Base-by-base conservation (phyloP, 2,888 invertebrate species). In the Trichopoda pennipes region DNA sequence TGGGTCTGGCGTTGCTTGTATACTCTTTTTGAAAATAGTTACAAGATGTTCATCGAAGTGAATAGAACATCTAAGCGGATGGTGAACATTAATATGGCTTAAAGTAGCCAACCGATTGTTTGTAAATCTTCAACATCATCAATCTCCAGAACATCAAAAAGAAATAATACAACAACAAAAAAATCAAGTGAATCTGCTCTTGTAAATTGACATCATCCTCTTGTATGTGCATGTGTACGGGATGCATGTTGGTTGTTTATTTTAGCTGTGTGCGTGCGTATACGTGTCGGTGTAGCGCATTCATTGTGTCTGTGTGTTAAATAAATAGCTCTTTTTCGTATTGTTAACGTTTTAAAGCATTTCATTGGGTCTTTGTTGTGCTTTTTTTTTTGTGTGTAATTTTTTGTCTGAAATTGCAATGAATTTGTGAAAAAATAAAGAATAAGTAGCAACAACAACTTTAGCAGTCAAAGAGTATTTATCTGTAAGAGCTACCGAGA, bases 11-110 rank as follows among this genome's bases (percentile, higher is more conserved):
- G 73, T 69, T 77, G 83, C 77, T 80, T 63, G 83, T 74, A 73
- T 55, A 80, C 82, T 82, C 82, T 88, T 89, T 88, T 85, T 75
- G 86, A 89, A 89, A 89, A 90, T 89, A 89, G 89, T 89, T 89
- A 89, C 89, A 89, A 89, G 89, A 89, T 90, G 89, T 88, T 89
- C 89, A 88, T 88, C 89, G 88, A 88, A 88, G 89, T 87, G 89
- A 87, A 87, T 88, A 88, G 89, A 90, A 89, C 89, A 88, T 89
- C 86, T 86, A 86, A 87, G 86, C 89, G 90, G 88, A 86, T 86
- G 84, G 66, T 83, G 82, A 73, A 82, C 51, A 76, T 68, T 74
- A 56, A 70, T 28, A 69, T 63, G 73, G 44, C 56, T 58, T 69
- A 58, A 58, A 69, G 38, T 55, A 58, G 17, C 56, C 60, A 69